Evolutionary conservation across 2,888 invertebrate genomes (phyloP).

Genomic region (Chrysotoxum bicinctum): DNA sequence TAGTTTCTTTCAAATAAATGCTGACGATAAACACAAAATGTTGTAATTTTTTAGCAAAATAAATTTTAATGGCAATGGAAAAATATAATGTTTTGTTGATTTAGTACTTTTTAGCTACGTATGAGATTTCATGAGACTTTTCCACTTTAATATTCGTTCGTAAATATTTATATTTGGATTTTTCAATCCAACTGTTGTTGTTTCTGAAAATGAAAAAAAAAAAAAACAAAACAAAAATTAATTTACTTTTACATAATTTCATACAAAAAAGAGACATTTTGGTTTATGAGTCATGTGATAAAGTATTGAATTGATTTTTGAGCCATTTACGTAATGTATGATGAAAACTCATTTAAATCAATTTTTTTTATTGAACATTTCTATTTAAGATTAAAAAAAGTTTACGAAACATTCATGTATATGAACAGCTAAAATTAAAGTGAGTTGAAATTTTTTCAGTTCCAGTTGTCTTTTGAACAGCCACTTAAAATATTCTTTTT

Average conservation of each 20-base stretch:
- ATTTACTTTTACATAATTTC: background rate
- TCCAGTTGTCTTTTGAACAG: too few relatives aligned
- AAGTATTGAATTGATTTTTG: background rate
- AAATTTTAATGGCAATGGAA: slow-evolving; percentile 29
- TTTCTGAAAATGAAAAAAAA: background rate
- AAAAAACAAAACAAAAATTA: background rate
- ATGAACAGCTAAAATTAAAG: too few relatives aligned
- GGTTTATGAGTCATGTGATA: background rate
- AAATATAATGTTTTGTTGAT: slow-evolving; percentile 19
- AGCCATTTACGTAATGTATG: too few relatives aligned
- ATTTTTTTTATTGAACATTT: too few relatives aligned
- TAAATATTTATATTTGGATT: background rate
- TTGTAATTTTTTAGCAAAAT: slow-evolving; percentile 41
- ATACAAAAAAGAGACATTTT: background rate
- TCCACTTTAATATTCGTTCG: background rate
- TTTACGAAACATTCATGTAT: too few relatives aligned
- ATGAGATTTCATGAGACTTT: slow-evolving; percentile 3
- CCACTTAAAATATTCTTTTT: too few relatives aligned
- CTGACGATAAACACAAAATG: background rate
- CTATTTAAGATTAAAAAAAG: too few relatives aligned
- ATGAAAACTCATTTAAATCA: too few relatives aligned
- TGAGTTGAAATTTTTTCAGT: too few relatives aligned
- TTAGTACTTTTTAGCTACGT: background rate
- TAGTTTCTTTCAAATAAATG: background rate
- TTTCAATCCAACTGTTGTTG: background rate